Evolutionary conservation across 2,797 vertebrate species (phyloP), one percentile per base, ranked within the genome.

Genomic region (Scomberomorus guttatus): DNA sequence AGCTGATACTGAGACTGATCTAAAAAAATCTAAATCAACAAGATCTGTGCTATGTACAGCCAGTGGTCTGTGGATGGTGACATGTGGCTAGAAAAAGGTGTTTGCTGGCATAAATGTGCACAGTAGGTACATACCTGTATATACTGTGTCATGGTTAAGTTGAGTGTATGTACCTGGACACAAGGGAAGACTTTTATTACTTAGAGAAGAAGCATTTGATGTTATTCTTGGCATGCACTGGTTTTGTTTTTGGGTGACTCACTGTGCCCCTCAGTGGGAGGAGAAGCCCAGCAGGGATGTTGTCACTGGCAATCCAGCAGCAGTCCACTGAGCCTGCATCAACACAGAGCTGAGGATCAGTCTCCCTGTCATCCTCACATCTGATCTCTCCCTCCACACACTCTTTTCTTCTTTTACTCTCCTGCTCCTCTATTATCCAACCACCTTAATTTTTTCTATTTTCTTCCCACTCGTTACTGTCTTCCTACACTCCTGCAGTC

Each of bases 401-500:
- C 14, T 13, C 17, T 51, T 34, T 42, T 34, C 42, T 60, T 24
- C 61, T 77, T 24, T 5, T n/a, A 15, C 39, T 62, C 17, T 10
- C 55, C 54, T 42, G 24, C 34, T 65, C 71, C 54, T 77, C 68
- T 51, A 17, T 64, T 54, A 34, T 29, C 32, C 17, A 37, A 24
- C n/a, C 75, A 52, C 60, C 55, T 27, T 48, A 3, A 29, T 29
- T 25, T 48, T 70, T 52, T 34, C 34, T 44, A 32, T 48, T 59
- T 44, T 14, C 24, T 13, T 54, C 56, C 13, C 32, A 29, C 72
- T 61, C 32, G 66, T 61, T 60, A 56, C 61, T 44, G 8, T 70
- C 55, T 59, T 61, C 67, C 72, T n/a, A 61, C 74, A 57, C 39
- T 50, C 63, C n/a, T 29, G 50, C 34, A 11, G 34, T 48, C 52